These are phyloP conservation scores for Drepana falcataria DNA, from an alignment of 2,888 invertebrate species.

Conservation along the genomic window DNA sequence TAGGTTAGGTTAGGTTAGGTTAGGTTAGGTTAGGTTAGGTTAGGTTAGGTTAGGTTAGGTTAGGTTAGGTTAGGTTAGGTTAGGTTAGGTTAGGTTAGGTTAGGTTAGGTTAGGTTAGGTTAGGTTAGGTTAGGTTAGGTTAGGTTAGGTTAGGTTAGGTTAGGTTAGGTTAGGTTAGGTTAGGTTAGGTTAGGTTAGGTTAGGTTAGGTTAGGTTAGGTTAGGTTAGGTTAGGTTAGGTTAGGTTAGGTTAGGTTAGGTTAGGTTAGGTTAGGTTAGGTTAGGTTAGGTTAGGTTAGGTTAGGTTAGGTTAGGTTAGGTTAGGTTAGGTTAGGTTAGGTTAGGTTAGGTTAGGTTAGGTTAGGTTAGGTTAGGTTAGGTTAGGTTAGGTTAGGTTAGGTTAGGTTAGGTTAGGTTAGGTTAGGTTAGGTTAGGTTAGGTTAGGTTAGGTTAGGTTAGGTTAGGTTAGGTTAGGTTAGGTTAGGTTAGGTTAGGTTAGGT, in stretches of 20 bases:
- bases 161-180: constrained; percentile 10
- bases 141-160: constrained; percentile 8
- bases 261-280: constrained; percentile 6
- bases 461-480: constrained; percentile 2
- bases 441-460: constrained; percentile 2
- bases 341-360: constrained; percentile 17
- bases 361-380: constrained; percentile 6
- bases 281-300: constrained; percentile 7
- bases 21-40: constrained; percentile 14
- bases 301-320: constrained; percentile 7
- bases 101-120: constrained; percentile 11
- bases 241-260: constrained; percentile 10
- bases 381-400: constrained; percentile 1
- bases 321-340: constrained; percentile 11
- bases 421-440: neutral
- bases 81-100: constrained; percentile 13
- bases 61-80: constrained; percentile 10
- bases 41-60: constrained; percentile 11
- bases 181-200: constrained; percentile 12
- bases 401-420: constrained; percentile 2
- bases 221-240: constrained; percentile 13
- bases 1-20: constrained; percentile 13
- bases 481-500: constrained; percentile 2
- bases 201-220: constrained; percentile 12
- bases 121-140: constrained; percentile 5